phyloP scores from a whole-genome alignment of 2,888 invertebrate genomes.

The Limenitis camilla region DNA sequence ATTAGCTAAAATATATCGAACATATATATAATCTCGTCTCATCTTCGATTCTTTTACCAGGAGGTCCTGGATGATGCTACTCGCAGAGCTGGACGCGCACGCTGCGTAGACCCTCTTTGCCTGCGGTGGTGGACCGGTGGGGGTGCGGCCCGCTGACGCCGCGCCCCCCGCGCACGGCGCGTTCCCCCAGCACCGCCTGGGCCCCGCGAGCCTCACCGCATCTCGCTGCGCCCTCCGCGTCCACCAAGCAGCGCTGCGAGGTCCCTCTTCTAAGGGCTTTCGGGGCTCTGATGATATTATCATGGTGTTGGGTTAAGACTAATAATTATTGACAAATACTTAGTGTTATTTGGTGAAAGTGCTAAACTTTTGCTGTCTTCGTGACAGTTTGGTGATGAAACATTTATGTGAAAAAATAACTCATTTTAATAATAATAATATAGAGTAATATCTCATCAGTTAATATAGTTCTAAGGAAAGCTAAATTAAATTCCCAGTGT shows the following conservation, averaged over 20 bases:
- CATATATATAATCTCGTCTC: not conserved
- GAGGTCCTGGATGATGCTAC: slow-evolving; percentile 95
- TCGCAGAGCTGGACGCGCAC: slow-evolving; percentile 87
- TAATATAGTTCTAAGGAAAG: no score
- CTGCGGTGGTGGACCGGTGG: slow-evolving; percentile 84
- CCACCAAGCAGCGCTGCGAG: slow-evolving; percentile 37
- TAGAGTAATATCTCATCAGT: no score
- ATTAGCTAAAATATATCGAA: no score
- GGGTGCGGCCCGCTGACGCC: slow-evolving; percentile 35
- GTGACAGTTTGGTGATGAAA: no score
- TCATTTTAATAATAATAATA: no score
- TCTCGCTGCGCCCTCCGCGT: slow-evolving; percentile 23
- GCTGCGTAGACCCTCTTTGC: slow-evolving; percentile 90
- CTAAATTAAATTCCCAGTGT: no score
- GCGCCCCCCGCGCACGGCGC: slow-evolving; percentile 29
- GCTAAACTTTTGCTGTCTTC: no score
- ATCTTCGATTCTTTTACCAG: slow-evolving; percentile 57
- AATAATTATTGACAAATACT: no score
- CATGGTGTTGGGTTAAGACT: not conserved
- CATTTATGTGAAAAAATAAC: no score
- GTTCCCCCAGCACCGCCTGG: slow-evolving; percentile 29
- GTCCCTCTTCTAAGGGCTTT: slow-evolving; percentile 31
- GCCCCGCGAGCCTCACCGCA: slow-evolving; percentile 25
- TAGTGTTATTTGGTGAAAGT: no score
- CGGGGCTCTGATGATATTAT: not conserved